These are phyloP conservation scores for Aphyosemion australe DNA, from an alignment of 2,113 vertebrate genomes.

Conservation along the genomic window DNA sequence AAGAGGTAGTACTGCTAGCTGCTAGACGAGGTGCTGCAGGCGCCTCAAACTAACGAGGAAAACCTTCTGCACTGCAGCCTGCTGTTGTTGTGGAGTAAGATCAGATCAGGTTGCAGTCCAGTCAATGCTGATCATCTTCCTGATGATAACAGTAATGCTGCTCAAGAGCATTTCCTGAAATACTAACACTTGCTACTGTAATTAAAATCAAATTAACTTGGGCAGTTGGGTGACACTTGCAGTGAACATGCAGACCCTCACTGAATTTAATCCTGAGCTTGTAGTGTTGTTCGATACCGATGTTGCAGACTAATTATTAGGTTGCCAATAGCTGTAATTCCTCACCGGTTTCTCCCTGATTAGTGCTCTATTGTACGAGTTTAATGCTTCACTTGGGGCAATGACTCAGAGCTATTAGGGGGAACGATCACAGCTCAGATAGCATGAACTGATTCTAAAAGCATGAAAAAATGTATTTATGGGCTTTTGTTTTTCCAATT, in stretches of 20 bases:
- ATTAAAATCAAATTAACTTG: too few relatives aligned
- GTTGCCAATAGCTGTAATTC: background rate
- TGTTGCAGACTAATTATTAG: background rate
- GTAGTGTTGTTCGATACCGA: background rate
- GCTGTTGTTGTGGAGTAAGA: constrained; percentile 12
- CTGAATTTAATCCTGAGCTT: background rate
- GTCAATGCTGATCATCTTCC: too few relatives aligned
- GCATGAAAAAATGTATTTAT: background rate
- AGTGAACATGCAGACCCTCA: background rate
- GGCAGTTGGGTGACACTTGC: too few relatives aligned
- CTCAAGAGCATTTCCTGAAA: too few relatives aligned
- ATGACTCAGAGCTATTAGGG: background rate
- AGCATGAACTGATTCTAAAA: background rate
- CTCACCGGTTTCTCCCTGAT: background rate
- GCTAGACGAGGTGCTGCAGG: constrained; percentile 4
- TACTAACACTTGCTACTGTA: too few relatives aligned
- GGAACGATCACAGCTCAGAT: background rate
- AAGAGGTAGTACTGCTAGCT: background rate
- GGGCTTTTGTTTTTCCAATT: background rate
- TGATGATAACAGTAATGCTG: too few relatives aligned
- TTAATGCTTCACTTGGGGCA: background rate
- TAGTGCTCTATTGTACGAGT: background rate
- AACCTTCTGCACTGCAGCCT: constrained; percentile 3
- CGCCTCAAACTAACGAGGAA: background rate
- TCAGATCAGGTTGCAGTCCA: background rate